Evolutionary conservation across 2,797 vertebrate species (phyloP), one percentile per base, ranked within the genome.

Genomic region (Rhadinocentrus ornatus): DNA sequence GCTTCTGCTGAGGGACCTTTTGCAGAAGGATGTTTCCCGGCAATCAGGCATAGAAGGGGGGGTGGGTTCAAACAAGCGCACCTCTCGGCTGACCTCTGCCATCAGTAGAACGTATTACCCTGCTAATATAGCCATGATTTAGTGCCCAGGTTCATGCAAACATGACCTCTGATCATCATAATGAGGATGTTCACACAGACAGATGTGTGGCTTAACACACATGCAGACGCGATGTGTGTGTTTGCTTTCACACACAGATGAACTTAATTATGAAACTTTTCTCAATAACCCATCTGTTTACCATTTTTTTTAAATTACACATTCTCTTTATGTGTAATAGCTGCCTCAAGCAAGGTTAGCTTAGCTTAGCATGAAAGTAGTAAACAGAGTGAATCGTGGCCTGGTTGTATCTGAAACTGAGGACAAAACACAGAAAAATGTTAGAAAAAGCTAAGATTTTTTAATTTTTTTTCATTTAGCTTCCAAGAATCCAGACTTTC

Each of bases 61-160:
- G 22, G 62, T 35, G 50, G 50, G 22, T 15, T 77, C 86, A 89
- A 90, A 88, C 87, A 69, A 84, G 85, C 84, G 75, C 90, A 90
- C 91, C 89, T 89, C 86, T 79, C 58, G 13, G 81, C 83, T 92
- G 93, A 94, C 93, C 92, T 79, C 87, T 90, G 88, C 86, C 91
- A 89, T 77, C 75, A 68, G 82, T 61, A 66, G 83, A 83, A 84
- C 50, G 63, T 80, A 89, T 91, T 91, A 93, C 85, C 82, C 66
- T 13, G 71, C 88, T 91, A 91, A 93, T 93, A 91, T 82, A 88
- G 86, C 78, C 71, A 75, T 93, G 91, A 93, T 94, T 93, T 94
- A 93, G 91, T 90, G 86, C 60, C 83, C 71, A 55, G 88, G 92
- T 92, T 93, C 91, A 92, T 0, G 55, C 84, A 90, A 92, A 93